Conservation (phyloP, 1,140 invertebrate genomes). For the Meloidogyne hapla region DNA sequence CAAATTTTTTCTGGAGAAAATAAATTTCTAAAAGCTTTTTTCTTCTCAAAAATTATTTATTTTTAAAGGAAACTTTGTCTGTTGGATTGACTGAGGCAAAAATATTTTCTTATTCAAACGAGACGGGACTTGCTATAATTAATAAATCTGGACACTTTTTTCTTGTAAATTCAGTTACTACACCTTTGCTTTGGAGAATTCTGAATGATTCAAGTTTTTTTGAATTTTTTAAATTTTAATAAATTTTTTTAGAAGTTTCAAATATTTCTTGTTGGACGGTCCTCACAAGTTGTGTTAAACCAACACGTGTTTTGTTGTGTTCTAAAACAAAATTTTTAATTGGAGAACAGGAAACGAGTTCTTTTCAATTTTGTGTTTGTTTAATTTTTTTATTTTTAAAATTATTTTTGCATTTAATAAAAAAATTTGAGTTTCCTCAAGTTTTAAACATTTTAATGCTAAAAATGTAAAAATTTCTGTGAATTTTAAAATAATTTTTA, state of each 20-base stretch:
- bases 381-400: neutral
- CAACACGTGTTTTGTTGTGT: constrained; percentile 36
- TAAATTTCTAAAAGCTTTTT: no score
- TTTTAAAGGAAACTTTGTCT: constrained; percentile 33
- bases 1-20: no score
- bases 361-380: constrained; percentile 26
- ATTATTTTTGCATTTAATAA: no score
- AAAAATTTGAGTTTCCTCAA: no score
- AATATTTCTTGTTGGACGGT: constrained; percentile 35
- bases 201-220: constrained; percentile 21
- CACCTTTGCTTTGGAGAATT: constrained; percentile 30
- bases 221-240: neutral
- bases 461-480: no score
- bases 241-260: neutral
- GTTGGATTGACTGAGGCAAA: constrained; percentile 29
- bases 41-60: no score
- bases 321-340: constrained; percentile 21
- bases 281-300: constrained; percentile 21
- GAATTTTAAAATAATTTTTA: no score
- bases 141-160: constrained; percentile 32
- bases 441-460: no score
- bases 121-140: constrained; percentile 39
- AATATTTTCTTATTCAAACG: constrained; percentile 31
- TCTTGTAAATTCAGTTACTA: constrained; percentile 37
- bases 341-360: constrained; percentile 26